These are phyloP conservation scores for Limanda limanda DNA, from an alignment of 2,113 vertebrate species.

Conservation along the genomic window DNA sequence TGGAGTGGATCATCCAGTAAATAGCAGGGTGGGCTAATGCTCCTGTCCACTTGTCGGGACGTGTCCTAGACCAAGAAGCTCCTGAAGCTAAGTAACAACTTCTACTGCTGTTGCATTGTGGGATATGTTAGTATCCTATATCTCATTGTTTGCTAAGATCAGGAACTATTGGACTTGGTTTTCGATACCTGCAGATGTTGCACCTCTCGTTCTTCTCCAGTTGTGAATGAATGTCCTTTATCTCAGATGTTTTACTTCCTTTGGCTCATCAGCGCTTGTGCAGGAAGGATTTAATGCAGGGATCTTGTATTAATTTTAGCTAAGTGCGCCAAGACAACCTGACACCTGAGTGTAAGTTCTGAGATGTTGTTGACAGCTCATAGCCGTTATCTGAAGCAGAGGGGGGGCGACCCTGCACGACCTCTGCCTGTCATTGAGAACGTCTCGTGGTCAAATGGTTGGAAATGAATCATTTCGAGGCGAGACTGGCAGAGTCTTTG, in stretches of 20 bases:
- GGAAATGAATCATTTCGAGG: conserved; percentile 15
- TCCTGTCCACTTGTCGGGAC: too few species aligned
- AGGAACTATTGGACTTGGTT: too few species aligned
- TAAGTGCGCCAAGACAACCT: background rate
- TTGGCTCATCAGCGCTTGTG: background rate
- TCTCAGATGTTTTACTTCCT: background rate
- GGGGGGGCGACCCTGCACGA: too few species aligned
- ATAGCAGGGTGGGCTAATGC: too few species aligned
- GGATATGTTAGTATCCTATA: too few species aligned
- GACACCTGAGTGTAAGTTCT: background rate
- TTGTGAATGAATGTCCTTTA: background rate
- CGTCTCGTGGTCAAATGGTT: conserved; percentile 26
- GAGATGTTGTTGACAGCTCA: background rate
- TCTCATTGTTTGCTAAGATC: background rate
- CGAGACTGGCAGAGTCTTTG: conserved; percentile 25
- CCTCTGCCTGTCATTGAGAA: background rate
- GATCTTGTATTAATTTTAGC: background rate
- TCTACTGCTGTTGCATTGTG: too few species aligned
- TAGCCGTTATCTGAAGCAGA: background rate
- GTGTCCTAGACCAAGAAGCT: too few species aligned
- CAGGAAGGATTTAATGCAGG: background rate
- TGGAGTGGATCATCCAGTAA: too few species aligned
- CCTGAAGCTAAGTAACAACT: too few species aligned
- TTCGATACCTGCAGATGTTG: too few species aligned
- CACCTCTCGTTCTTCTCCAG: too few species aligned